A percentile compares a stretch with the other conserved stretches of the same genome.
phyloP scores from a whole-genome alignment of 2,888 invertebrate genomes.

The Epirrhoe alternata region DNA sequence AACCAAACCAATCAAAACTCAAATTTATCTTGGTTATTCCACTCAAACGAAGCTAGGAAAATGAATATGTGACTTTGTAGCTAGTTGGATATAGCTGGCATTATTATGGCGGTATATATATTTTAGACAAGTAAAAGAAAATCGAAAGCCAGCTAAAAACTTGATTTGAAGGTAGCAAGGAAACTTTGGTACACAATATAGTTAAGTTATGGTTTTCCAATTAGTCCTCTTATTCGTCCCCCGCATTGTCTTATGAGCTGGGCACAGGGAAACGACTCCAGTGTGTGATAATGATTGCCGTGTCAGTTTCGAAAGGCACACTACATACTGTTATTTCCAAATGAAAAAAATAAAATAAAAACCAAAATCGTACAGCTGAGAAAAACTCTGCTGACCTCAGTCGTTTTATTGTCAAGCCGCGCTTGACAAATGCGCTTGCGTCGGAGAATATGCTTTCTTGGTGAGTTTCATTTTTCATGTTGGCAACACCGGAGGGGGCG shows the following conservation, averaged over 20 bases:
- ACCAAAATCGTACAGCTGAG: conserved; percentile 74
- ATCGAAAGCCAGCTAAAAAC: no score
- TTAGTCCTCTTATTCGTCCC: not conserved
- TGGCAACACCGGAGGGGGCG: conserved; percentile 72
- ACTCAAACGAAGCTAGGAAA: conserved; percentile 4
- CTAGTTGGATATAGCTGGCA: not conserved
- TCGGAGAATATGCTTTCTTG: conserved; percentile 79
- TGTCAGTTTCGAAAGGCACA: conserved; percentile 80
- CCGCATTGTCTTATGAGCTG: not conserved
- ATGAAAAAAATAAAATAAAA: conserved; percentile 48
- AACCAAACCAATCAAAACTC: conserved; percentile 31
- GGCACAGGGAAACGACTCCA: conserved; percentile 35
- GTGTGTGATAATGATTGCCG: conserved; percentile 65
- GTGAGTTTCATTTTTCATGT: conserved; percentile 67
- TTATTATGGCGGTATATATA: not conserved
- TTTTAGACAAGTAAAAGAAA: no score
- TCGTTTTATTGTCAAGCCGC: conserved; percentile 82
- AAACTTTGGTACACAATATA: no score
- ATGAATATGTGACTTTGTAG: not conserved
- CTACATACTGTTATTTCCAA: conserved; percentile 66
- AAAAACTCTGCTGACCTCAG: conserved; percentile 83
- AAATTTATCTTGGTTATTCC: conserved; percentile 11
- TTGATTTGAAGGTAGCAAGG: no score
- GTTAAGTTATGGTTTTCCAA: not conserved
- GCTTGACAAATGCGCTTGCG: conserved; percentile 80